phyloP scores from a whole-genome alignment of 2,888 invertebrate genomes.

The Lasioglossum lativentre region DNA sequence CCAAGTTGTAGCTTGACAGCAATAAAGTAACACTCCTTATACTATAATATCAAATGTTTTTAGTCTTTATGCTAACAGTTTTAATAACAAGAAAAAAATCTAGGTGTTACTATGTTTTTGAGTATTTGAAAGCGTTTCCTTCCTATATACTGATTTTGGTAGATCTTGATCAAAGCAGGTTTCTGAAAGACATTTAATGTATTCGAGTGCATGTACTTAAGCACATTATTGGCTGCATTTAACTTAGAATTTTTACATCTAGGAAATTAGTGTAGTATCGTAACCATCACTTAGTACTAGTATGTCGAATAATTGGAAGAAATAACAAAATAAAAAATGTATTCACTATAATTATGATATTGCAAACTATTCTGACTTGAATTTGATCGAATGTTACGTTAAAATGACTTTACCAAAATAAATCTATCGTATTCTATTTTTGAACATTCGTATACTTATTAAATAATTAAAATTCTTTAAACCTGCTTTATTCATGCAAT shows the following conservation, averaged over 20 bases:
- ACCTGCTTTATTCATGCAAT: conserved; percentile 62
- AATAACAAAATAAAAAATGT: conserved; percentile 41
- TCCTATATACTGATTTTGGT: conserved; percentile 50
- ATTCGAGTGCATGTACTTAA: conserved; percentile 47
- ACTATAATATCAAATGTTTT: conserved; percentile 39
- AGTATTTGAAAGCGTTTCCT: conserved; percentile 39
- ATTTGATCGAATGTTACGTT: conserved; percentile 12
- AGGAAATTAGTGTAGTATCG: conserved; percentile 30
- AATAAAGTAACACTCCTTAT: conserved; percentile 41
- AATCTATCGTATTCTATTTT: conserved; percentile 15
- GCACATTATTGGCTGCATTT: conserved; percentile 38
- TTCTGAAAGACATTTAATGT: conserved; percentile 67
- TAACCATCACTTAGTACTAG: conserved; percentile 35
- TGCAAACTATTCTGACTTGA: conserved; percentile 29
- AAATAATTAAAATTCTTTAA: conserved; percentile 49
- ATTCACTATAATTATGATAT: conserved; percentile 27
- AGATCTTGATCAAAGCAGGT: conserved; percentile 66
- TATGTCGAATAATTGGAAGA: conserved; percentile 30
- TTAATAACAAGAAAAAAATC: conserved; percentile 42
- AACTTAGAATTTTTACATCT: conserved; percentile 46
- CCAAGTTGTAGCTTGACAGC: conserved; percentile 33
- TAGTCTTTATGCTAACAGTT: conserved; percentile 17
- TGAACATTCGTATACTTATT: conserved; percentile 34
- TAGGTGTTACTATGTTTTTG: conserved; percentile 32
- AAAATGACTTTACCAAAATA: conserved; percentile 11